Percentiles rank a stretch among this genome's conserved stretches.
Evolutionary conservation across 1,140 invertebrate genomes (phyloP).

Genomic region (Dendrolimus punctatus): DNA sequence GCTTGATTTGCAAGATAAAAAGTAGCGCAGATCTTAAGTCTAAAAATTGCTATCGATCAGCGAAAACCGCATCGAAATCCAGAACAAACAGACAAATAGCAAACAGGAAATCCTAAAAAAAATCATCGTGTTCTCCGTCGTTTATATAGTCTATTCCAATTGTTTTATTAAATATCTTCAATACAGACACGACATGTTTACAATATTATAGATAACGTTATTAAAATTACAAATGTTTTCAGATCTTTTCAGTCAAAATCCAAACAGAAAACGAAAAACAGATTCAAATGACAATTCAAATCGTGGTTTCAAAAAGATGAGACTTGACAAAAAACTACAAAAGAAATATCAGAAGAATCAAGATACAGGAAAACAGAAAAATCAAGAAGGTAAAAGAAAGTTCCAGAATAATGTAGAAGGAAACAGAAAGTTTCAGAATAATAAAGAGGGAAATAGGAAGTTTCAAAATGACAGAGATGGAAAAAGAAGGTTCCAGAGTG

Average conservation of each 20-base stretch:
- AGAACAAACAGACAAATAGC: no score
- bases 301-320: constrained; percentile 60
- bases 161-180: no score
- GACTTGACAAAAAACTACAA: constrained; percentile 54
- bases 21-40: no score
- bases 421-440: constrained; percentile 28
- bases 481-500: constrained; percentile 28
- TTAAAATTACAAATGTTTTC: constrained; percentile 11
- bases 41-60: no score
- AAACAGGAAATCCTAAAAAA: neutral
- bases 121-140: neutral
- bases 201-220: neutral
- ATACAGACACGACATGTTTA: no score
- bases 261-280: constrained; percentile 45
- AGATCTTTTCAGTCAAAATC: constrained; percentile 59
- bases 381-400: constrained; percentile 24
- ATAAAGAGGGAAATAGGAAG: constrained; percentile 19
- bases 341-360: constrained; percentile 49
- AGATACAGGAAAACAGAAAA: constrained; percentile 16
- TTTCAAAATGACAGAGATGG: constrained; percentile 27
- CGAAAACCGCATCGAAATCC: no score
- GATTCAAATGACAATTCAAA: constrained; percentile 28
- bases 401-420: constrained; percentile 27
- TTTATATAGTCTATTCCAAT: no score
- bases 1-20: no score